Base-by-base conservation (phyloP, 2,113 vertebrate genomes). In the Chaetura pelagica region DNA sequence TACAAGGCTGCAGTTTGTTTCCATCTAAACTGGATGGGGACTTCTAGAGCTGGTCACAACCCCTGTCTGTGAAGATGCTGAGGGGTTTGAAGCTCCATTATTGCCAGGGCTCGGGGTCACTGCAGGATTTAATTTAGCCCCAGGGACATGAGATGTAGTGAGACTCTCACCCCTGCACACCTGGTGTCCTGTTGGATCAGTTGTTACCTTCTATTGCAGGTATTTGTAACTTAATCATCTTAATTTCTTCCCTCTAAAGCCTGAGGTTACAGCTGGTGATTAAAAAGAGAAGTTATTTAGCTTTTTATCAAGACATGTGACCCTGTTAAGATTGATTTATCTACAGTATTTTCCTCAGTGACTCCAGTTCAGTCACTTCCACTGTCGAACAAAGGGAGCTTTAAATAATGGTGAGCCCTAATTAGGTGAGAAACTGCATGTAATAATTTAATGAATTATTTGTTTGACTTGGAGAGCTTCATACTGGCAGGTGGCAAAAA, bases 391-490 rank as follows among this genome's bases (percentile, higher is more conserved):
- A 93, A 87, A 90, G 44, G 46, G 44, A 93, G 74, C 61, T 68
- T 87, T 87, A 93, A 90, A 80, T 90, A 82, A 81, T 57, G 30
- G 44, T 42, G 63, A 88, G 78, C 49, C 58, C 90, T 96, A 80
- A 93, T 82, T 86, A 93, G 40, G 52, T 58, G 85, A 83, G 85
- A 72, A 90, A 57, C 81, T 20, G 26, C 20, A 19, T 59, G 40
- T 63, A 66, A 27, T 85, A 61, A 75, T 58, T 61, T 55, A 75
- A 6, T 40, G 57, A 78, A 72, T 86, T 58, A 26, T 46, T 89
- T 92, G 77, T 81, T 87, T 91, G 64, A 57, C 64, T 87, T 79
- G 80, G 76, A 88, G 72, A 58, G 54, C 63, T 73, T 52, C 42
- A 1, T 52, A 30, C 57, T 92, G 83, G 76, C 86, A 90, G 89